phyloP scores from a whole-genome alignment of 2,797 vertebrate genomes.

The Molothrus ater region DNA sequence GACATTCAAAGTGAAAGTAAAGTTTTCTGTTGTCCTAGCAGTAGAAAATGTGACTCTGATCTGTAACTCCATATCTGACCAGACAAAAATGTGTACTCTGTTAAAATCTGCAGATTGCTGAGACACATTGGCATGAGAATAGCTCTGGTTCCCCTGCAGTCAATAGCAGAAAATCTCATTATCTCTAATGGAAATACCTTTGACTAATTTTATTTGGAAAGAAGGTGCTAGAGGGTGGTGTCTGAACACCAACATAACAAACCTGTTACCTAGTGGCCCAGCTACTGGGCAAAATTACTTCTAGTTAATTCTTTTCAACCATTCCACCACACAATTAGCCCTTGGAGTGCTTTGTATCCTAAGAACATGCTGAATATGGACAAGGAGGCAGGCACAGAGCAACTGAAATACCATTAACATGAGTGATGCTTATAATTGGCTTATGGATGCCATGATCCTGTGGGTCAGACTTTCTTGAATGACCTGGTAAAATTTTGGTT shows the following conservation, averaged over 20 bases:
- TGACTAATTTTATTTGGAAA: constrained; percentile 10
- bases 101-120: constrained; percentile 14
- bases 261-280: not conserved
- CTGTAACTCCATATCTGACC: not conserved
- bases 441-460: not conserved
- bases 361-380: not conserved
- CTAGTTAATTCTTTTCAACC: not conserved
- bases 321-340: not conserved
- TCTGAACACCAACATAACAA: not conserved
- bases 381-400: not conserved
- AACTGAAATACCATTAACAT: not conserved
- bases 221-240: not conserved
- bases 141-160: not conserved
- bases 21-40: constrained; percentile 29
- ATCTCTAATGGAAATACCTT: constrained; percentile 9
- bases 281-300: constrained; percentile 1
- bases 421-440: not conserved
- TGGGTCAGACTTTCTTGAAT: not conserved
- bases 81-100: constrained; percentile 1
- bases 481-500: not conserved
- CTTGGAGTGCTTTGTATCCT: not conserved
- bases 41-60: not conserved
- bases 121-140: not conserved
- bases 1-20: constrained; percentile 42
- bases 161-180: not conserved